Base-by-base conservation (phyloP, 2,797 vertebrate species). In the Sebastes minor region DNA sequence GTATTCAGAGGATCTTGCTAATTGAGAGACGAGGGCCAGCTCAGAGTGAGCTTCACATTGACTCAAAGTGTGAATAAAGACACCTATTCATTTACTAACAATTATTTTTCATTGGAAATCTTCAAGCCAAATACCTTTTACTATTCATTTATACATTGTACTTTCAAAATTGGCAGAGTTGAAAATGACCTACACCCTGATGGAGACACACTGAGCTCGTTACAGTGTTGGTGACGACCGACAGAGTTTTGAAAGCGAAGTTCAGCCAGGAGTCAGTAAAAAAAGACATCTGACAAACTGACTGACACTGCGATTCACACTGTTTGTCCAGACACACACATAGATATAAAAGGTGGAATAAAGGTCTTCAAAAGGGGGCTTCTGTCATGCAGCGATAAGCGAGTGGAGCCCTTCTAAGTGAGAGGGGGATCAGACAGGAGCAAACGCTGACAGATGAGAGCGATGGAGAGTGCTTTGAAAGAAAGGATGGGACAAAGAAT, bases 381-480 rank as follows among this genome's bases (percentile, higher is more conserved):
- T 88, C 89, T 90, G 89, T 88, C 76, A 81, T 74, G 74, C 56
- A 75, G 83, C 11, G 84, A 91, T 90, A 90, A 89, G 85, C 55
- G 2, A 78, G 73, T 42, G 63, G 70, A 84, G 82, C 77, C 82
- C 80, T 69, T 86, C 67, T 82, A 78, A 78, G 63, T 59, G 68
- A 84, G 71, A 78, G 60, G 33, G 57, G 69, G 77, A 85, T 86
- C 70, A 89, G 84, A 86, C 80, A 71, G 61, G 75, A 80, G 83
- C 82, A 55, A 91, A 88, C 60, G 22, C 70, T 86, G 86, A 87
- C 78, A 79, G 81, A 86, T 76, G 85, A 87, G 79, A 88, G 84
- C 20, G 33, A 89, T 74, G 70, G 68, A 78, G 74, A 76, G 70
- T 6, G 1, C 69, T 85, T 83, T 89, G 72, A 89, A 78, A 75